Conservation (phyloP, 2,113 vertebrate genomes). For the Esox niger region DNA sequence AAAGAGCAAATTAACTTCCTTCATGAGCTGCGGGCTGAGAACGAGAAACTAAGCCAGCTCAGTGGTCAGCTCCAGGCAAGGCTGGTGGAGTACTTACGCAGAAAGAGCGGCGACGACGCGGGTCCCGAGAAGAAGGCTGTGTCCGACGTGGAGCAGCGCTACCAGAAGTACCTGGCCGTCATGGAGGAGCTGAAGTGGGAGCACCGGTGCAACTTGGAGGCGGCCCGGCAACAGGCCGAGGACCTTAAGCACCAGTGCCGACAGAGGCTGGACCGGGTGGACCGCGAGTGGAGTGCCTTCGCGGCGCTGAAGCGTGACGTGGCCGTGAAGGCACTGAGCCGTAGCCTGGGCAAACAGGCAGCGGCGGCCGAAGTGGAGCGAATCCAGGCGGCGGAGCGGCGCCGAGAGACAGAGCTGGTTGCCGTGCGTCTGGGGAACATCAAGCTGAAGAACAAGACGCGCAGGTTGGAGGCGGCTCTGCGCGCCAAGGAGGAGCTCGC, state of each 20-base stretch:
- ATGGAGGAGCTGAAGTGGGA: slow-evolving; percentile 64
- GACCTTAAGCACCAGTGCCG: slow-evolving; percentile 45
- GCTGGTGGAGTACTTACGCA: slow-evolving; percentile 64
- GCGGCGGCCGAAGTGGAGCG: slow-evolving; percentile 58
- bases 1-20: slow-evolving; percentile 51
- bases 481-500: slow-evolving; percentile 47
- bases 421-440: slow-evolving; percentile 70
- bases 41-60: slow-evolving; percentile 44
- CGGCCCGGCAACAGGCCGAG: slow-evolving; percentile 46
- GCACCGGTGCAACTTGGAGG: slow-evolving; percentile 11
- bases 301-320: slow-evolving; percentile 64
- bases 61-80: slow-evolving; percentile 66
- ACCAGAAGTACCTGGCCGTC: slow-evolving; percentile 46
- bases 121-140: slow-evolving; percentile 17
- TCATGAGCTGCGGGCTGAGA: slow-evolving; percentile 57
- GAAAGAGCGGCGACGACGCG: slow-evolving; percentile 41
- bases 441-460: slow-evolving; percentile 68
- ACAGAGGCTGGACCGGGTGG: slow-evolving; percentile 57
- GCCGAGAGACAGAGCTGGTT: slow-evolving; percentile 58
- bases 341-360: slow-evolving; percentile 39
- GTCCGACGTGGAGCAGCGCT: slow-evolving; percentile 62
- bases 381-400: slow-evolving; percentile 61
- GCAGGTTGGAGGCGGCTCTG: slow-evolving; percentile 59
- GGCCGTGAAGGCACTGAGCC: slow-evolving; percentile 52
- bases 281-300: slow-evolving; percentile 65